A percentile compares a stretch with the other conserved stretches of the same genome.
These are phyloP conservation scores for Orycteropus afer DNA, from an alignment of 2,113 vertebrate species.

Conservation along the genomic window DNA sequence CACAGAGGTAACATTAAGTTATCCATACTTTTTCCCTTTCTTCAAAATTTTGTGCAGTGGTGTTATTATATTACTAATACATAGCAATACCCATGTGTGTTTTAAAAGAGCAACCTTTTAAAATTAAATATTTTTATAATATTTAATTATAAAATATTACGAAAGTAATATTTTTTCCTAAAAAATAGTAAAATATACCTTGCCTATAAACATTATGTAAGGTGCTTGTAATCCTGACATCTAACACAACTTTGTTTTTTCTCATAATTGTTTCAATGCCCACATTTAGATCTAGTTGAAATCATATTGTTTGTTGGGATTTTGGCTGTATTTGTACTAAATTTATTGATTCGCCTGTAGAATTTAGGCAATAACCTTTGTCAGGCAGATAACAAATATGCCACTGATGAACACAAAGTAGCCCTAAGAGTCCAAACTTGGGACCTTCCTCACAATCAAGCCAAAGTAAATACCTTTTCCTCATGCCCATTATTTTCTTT, in stretches of 20 bases:
- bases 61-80: not conserved
- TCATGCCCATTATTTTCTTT: not conserved
- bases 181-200: not conserved
- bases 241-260: not conserved
- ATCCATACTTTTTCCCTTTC: not conserved
- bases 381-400: not conserved
- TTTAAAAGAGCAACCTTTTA: slow-evolving; percentile 33
- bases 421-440: not conserved
- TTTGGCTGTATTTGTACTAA: not conserved
- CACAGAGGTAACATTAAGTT: not conserved
- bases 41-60: not conserved
- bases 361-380: not conserved
- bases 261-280: not conserved
- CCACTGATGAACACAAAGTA: not conserved
- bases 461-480: slow-evolving; percentile 1
- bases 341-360: not conserved
- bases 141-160: too few species aligned
- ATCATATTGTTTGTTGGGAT: not conserved
- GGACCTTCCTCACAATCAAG: not conserved
- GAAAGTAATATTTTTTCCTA: slow-evolving; percentile 22
- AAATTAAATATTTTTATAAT: too few species aligned
- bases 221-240: not conserved
- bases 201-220: slow-evolving; percentile 21
- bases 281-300: not conserved
- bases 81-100: not conserved